Evolutionary conservation across 30 jellyfish, hydroid and myxozoan genomes (phyloP).

Genomic region (Pseudorhiza aurosa): DNA sequence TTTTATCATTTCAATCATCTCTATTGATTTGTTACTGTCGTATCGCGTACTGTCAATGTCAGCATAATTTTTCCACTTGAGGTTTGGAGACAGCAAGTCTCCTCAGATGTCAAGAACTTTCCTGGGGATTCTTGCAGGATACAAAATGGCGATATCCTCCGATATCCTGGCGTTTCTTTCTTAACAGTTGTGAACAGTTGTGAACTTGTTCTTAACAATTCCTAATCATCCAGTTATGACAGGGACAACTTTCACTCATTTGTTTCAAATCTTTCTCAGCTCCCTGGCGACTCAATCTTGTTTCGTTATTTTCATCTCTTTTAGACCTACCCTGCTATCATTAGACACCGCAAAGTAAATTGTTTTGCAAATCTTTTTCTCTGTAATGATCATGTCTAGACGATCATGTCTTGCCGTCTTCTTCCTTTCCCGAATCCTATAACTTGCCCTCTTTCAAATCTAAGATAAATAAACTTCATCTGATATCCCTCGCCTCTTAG

Average conservation of each 20-base stretch:
- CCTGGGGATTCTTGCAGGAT: background rate
- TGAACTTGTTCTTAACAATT: background rate
- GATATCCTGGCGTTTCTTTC: background rate
- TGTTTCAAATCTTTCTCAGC: conserved; percentile 1
- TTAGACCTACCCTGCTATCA: conserved; percentile 18
- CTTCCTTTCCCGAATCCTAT: background rate
- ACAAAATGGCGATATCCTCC: background rate
- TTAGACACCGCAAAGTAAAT: background rate
- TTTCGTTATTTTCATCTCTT: background rate
- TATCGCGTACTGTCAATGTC: background rate
- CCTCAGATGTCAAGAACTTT: background rate
- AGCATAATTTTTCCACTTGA: background rate
- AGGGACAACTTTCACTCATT: background rate
- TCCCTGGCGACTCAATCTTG: background rate
- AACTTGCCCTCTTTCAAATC: too few relatives aligned
- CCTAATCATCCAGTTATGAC: background rate
- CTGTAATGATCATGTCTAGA: background rate
- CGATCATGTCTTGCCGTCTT: too few relatives aligned
- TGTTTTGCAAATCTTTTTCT: background rate
- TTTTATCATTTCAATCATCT: too few relatives aligned
- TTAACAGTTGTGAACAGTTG: background rate
- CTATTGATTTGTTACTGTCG: background rate
- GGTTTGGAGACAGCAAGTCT: background rate
- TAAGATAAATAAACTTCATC: too few relatives aligned
- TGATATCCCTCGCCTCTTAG: too few relatives aligned